Base-by-base conservation (phyloP, 2,113 vertebrate species). In the Leiothrix lutea region DNA sequence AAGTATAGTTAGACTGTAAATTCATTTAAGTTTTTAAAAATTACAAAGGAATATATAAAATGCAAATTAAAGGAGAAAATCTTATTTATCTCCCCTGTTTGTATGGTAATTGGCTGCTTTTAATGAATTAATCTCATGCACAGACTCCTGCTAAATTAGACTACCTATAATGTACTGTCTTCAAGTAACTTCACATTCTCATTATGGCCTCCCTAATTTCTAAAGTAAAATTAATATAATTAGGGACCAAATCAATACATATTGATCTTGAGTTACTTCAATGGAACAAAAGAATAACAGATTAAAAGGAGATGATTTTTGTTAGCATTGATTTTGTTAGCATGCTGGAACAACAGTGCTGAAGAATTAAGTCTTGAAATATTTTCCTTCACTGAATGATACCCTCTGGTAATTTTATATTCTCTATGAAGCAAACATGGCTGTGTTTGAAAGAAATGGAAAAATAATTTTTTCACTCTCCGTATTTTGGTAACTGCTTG, bases 111-210 rank as follows among this genome's bases (percentile, higher is more conserved):
- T 97, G 97, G 53, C 79, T 94, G 83, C 81, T 96, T 96, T 92
- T 98, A 98, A 98, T 98, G 97, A 98, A 98, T 98, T 98, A 98
- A 98, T 98, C 91, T 96, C 88, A 98, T 98, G 97, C 97, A 97
- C 97, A 97, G 92, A 93, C 93, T 95, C 73, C 73, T 92, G 79
- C 89, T 95, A 97, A 97, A 98, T 98, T 98, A 98, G 97, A 92
- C 96, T 96, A 92, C 90, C 92, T 71, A 65, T 98, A 98, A 98
- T 98, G 97, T 96, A 97, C 96, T 97, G 96, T 97, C 97, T 98
- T 97, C 97, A 97, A 97, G 97, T 97, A 98, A 98, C 97, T 97
- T 97, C 97, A 98, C 97, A 98, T 97, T 97, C 95, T 98, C 97
- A 98, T 98, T 98, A 97, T 87, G 92, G 91, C 94, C 74, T 96